These are phyloP conservation scores for Coregonus clupeaformis DNA, from an alignment of 2,113 vertebrate species.

Conservation along the genomic window DNA sequence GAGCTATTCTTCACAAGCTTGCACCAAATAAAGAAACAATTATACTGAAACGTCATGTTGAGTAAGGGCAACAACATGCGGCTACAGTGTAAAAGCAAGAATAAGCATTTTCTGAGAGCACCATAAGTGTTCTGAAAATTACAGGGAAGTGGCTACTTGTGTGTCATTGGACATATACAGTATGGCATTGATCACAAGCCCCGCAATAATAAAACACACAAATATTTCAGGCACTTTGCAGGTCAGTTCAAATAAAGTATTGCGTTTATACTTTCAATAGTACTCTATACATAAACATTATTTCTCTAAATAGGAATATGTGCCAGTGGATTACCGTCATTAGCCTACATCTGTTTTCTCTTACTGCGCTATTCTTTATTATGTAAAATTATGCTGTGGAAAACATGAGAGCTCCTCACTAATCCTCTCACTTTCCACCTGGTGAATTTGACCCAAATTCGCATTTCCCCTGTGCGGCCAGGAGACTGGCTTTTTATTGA, in stretches of 20 bases:
- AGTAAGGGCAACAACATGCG: slow-evolving; percentile 42
- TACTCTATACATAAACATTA: slow-evolving; percentile 67
- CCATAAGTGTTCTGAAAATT: slow-evolving; percentile 41
- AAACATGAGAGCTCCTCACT: slow-evolving; percentile 62
- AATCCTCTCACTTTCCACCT: slow-evolving; percentile 73
- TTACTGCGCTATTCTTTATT: slow-evolving; percentile 62
- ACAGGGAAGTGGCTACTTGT: slow-evolving; percentile 17
- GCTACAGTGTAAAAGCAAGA: slow-evolving; percentile 43
- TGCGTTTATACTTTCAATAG: slow-evolving; percentile 55
- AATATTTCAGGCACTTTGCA: slow-evolving; percentile 35
- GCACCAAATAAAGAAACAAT: background rate
- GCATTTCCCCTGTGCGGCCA: slow-evolving; percentile 55
- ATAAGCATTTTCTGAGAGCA: slow-evolving; percentile 57
- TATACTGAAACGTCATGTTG: background rate
- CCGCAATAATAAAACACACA: slow-evolving; percentile 54
- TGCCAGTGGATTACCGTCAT: slow-evolving; percentile 61
- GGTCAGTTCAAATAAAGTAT: slow-evolving; percentile 61
- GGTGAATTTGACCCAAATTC: slow-evolving; percentile 74
- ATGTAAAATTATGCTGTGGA: slow-evolving; percentile 67
- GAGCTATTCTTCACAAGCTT: slow-evolving; percentile 16
- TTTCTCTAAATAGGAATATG: slow-evolving; percentile 58
- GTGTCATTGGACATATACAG: slow-evolving; percentile 44
- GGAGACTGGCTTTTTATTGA: slow-evolving; percentile 62
- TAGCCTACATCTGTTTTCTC: slow-evolving; percentile 63
- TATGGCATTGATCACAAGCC: slow-evolving; percentile 52